These are phyloP conservation scores for Pristionchus japonicus DNA, from an alignment of 2,888 invertebrate genomes.

Conservation along the genomic window DNA sequence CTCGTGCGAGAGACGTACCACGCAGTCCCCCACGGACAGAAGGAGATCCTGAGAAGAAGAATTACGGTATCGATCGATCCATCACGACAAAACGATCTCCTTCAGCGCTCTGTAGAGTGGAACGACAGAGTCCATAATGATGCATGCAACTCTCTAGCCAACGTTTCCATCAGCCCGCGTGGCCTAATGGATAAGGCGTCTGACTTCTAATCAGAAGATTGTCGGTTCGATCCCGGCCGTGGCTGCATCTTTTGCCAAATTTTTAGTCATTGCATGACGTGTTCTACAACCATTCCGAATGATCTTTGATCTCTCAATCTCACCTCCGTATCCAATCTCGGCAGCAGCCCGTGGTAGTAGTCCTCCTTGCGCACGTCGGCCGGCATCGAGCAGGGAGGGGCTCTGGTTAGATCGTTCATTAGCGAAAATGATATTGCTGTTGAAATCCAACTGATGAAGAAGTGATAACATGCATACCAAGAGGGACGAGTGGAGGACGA, in stretches of 20 bases:
- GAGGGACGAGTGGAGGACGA: background rate
- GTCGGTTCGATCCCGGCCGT: too few relatives aligned
- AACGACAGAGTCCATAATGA: too few relatives aligned
- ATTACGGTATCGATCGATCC: too few relatives aligned
- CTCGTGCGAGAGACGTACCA: background rate
- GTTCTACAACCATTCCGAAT: background rate
- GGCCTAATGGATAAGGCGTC: too few relatives aligned
- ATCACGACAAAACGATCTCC: too few relatives aligned
- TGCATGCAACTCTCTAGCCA: too few relatives aligned
- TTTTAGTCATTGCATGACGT: background rate
- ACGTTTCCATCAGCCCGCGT: too few relatives aligned
- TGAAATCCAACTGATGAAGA: background rate
- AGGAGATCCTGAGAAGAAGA: background rate
- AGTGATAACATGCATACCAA: background rate
- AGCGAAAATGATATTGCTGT: too few relatives aligned
- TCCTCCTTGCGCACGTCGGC: background rate
- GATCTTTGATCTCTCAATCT: background rate
- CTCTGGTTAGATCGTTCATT: too few relatives aligned
- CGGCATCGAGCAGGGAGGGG: background rate
- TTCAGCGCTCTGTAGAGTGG: too few relatives aligned
- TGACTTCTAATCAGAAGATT: too few relatives aligned
- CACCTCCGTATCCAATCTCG: background rate
- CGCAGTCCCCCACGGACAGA: background rate
- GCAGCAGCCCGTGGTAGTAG: slow-evolving; percentile 6
- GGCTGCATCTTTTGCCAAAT: background rate